phyloP scores from a whole-genome alignment of 2,797 vertebrate species.

The Notamacropus eugenii region DNA sequence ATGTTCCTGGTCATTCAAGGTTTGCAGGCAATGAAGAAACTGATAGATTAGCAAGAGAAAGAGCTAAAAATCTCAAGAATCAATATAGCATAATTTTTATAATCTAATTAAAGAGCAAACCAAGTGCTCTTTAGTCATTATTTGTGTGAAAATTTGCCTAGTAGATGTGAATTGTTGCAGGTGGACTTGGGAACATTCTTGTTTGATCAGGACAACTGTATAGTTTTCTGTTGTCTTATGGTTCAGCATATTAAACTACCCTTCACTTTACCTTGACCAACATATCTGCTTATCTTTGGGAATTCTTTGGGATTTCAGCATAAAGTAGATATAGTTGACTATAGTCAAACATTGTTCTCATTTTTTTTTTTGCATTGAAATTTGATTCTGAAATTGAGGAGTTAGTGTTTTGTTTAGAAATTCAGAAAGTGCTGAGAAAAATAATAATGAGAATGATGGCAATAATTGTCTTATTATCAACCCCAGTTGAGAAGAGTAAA shows the following conservation, averaged over 20 bases:
- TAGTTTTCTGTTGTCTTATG: background rate
- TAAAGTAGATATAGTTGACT: background rate
- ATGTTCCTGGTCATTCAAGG: conserved; percentile 94
- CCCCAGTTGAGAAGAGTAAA: background rate
- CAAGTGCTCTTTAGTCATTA: too few species aligned
- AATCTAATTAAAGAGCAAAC: background rate
- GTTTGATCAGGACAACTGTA: accelerated
- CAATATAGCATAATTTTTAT: background rate
- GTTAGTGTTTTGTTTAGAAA: background rate
- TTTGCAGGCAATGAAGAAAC: conserved; percentile 95
- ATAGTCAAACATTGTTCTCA: background rate
- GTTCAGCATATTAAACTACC: background rate
- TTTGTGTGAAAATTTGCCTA: background rate
- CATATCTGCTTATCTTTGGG: background rate
- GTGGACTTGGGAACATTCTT: too few species aligned
- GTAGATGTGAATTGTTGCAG: background rate
- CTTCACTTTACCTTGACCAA: background rate
- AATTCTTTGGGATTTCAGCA: background rate
- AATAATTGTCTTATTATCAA: background rate
- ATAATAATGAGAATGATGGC: too few species aligned
- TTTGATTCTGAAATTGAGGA: background rate
- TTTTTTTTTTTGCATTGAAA: background rate
- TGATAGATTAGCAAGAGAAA: conserved; percentile 93
- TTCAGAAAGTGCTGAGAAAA: background rate
- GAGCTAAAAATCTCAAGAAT: conserved; percentile 85